A percentile compares a stretch with the other conserved stretches of the same genome.
These are phyloP conservation scores for Hemitrygon akajei DNA, from an alignment of 2,797 vertebrate species.

Conservation along the genomic window DNA sequence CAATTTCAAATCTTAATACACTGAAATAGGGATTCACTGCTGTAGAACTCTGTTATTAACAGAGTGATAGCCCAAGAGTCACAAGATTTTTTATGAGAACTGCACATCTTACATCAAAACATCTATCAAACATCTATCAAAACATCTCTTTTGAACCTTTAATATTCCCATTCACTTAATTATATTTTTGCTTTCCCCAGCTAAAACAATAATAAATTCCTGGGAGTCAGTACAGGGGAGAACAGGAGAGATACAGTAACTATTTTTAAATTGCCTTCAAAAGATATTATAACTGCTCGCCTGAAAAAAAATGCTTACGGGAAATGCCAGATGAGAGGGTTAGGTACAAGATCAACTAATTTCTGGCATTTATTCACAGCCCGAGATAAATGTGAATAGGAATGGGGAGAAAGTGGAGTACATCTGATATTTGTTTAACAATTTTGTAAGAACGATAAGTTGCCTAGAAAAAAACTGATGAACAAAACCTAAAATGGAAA, in stretches of 20 bases:
- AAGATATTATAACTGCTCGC: not conserved
- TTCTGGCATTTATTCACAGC: not conserved
- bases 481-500: no score
- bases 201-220: not conserved
- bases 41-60: not conserved
- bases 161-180: not conserved
- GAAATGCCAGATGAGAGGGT: not conserved
- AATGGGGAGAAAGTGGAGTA: not conserved
- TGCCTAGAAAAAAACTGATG: no score
- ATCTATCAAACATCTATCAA: not conserved
- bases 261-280: not conserved
- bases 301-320: not conserved
- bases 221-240: not conserved
- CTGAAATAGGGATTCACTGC: not conserved
- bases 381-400: not conserved
- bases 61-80: not conserved
- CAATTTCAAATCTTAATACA: not conserved
- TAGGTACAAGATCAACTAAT: not conserved
- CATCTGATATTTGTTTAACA: not conserved
- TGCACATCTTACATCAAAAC: not conserved
- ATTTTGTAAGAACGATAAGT: not conserved
- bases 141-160: not conserved
- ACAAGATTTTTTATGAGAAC: not conserved
- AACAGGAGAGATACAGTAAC: not conserved
- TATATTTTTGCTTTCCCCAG: not conserved